Base-by-base conservation (phyloP, 2,888 invertebrate genomes). In the Andrena chrysosceles region DNA sequence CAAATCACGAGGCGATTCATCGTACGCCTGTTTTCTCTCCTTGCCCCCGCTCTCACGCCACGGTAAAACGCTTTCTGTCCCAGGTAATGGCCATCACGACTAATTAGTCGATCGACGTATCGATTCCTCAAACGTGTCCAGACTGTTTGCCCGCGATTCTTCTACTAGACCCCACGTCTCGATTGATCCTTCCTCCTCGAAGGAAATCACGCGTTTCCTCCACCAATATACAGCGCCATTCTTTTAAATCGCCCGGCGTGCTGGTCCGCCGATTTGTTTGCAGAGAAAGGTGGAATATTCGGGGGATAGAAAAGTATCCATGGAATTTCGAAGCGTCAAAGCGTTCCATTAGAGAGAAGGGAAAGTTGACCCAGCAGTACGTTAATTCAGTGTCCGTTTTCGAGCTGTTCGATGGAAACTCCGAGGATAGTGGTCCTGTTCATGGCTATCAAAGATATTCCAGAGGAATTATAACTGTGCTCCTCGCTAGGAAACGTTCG, bases 1-100 rank as follows among this genome's bases (percentile, higher is more conserved):
- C 88, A 86, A 88, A 88, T 88, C 89, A 82, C 84, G 8, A 20
- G 49, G 63, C 78, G 83, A 84, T 89, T 88, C 81, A 81, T 85
- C 72, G 62, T 63, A 31, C 81, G 16, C 67, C 69, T 73, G 71
- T 76, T 79, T 73, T 60, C 72, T 68, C 49, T 48, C 76, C 67
- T 81, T 77, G 63, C 70, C 69, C 48, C 8, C 52, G 48, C 31
- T 29, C 48, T 60, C 56, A 26, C 23, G 52, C 54, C 20, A 59
- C 49, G 35, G 48, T 67, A 66, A 33, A 73, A 68, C 66, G 29
- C 60, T 62, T 72, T 42, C 35, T 68, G 48, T 67, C 16, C 29
- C 49, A 16, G 1, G 63, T 79, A 74, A 82, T 49, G 71, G 82
- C 74, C 35, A 72, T 60, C 87, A 60, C 63, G 73, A 81, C 83